Percentiles rank a stretch among this genome's conserved stretches.
Evolutionary conservation across 2,113 vertebrate species (phyloP).

Genomic region (Odobenus rosmarus): DNA sequence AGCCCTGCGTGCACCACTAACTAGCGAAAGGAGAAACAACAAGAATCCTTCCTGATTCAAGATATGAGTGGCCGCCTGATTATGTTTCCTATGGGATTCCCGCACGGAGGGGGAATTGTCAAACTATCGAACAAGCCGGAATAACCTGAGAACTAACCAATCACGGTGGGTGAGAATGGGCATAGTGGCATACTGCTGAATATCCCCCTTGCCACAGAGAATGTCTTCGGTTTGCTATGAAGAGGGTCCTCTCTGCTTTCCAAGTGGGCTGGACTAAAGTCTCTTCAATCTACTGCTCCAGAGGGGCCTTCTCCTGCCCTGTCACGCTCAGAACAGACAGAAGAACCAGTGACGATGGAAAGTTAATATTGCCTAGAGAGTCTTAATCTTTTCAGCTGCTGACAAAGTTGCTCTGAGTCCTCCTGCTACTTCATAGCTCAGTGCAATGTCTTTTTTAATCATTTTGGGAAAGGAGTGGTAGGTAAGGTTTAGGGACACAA

Average conservation of each 20-base stretch:
- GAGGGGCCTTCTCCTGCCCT: too few species aligned
- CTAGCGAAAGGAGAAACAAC: not conserved
- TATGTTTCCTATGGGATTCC: not conserved
- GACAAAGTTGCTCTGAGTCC: not conserved
- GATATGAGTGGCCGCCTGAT: not conserved
- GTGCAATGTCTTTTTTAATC: slow-evolving; percentile 61
- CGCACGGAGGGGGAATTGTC: not conserved
- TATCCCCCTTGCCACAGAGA: not conserved
- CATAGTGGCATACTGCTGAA: too few species aligned
- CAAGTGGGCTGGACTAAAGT: not conserved
- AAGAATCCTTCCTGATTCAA: not conserved
- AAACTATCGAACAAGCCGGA: not conserved
- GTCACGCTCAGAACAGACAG: not conserved
- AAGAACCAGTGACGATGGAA: not conserved
- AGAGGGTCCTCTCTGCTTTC: not conserved
- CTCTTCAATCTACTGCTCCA: not conserved
- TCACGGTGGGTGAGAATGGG: not conserved
- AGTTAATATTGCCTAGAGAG: not conserved
- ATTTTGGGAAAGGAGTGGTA: not conserved
- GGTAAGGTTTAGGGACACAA: not conserved
- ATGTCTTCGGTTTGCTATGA: not conserved
- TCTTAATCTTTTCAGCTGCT: slow-evolving; percentile 19
- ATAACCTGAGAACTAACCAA: not conserved
- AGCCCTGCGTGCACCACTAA: not conserved
- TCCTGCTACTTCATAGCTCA: not conserved